Conservation (phyloP, 2,113 vertebrate genomes). For the Rhadina sibilatrix region DNA sequence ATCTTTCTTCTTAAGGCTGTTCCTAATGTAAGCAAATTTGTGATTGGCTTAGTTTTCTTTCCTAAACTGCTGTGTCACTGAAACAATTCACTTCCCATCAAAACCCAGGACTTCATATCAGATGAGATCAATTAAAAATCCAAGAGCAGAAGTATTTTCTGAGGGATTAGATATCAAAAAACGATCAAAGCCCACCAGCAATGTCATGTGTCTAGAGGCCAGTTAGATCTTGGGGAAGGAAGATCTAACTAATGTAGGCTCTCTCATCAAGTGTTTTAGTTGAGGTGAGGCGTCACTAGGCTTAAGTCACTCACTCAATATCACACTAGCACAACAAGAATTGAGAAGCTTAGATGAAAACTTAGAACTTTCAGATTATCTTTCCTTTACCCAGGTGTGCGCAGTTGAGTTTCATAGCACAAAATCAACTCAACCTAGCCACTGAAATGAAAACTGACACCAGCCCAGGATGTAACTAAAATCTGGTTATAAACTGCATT, state of each 20-base stretch:
- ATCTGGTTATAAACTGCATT: background rate
- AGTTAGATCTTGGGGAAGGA: background rate
- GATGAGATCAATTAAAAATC: background rate
- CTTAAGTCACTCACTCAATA: background rate
- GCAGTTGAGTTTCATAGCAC: background rate
- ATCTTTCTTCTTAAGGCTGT: background rate
- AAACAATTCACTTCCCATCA: background rate
- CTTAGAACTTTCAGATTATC: background rate
- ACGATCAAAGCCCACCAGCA: background rate
- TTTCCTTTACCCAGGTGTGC: background rate
- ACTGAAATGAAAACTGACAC: background rate
- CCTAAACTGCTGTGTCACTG: background rate
- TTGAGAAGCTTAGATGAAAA: background rate
- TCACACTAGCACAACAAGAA: background rate
- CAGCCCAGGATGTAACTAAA: background rate
- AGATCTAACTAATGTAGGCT: background rate
- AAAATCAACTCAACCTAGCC: background rate
- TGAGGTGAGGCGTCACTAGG: background rate
- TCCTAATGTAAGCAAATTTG: background rate
- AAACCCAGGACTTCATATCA: background rate
- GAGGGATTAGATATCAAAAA: background rate
- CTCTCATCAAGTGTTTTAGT: background rate
- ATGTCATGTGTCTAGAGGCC: background rate
- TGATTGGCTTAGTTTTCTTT: background rate
- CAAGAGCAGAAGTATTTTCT: background rate